Evolutionary conservation across 2,888 invertebrate genomes (phyloP), one percentile per base, ranked within the genome.

Genomic region (Parelbella ahira): DNA sequence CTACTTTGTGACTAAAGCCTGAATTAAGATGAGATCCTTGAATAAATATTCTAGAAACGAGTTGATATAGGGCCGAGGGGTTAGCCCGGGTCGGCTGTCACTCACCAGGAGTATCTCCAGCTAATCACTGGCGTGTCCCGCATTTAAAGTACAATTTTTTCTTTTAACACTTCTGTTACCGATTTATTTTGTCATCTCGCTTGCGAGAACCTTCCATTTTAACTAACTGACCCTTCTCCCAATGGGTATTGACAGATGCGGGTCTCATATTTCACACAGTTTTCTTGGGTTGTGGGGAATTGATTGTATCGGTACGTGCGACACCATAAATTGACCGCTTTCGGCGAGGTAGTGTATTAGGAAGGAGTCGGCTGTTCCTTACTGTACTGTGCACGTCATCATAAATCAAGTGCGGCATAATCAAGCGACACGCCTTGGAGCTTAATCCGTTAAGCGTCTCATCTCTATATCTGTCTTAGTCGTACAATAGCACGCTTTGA

Each of bases 331-430:
- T 80, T 77, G 74, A 65, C 67, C 67, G 67, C 73, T 78, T 72
- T 73, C 63, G 62, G 53, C 58, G 59, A 61, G 60, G 55, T 62
- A 60, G 59, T 68, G 60, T 74, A 73, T 74, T 75, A 76, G 71
- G 69, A 67, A 68, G 71, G 68, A 66, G 72, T n/a, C n/a, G n/a
- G n/a, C n/a, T n/a, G n/a, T n/a, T n/a, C 61, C 56, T 60, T 51
- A 55, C 63, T 66, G 69, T 80, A 78, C 76, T 76, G 70, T 3
- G 15, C 4, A n/a, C 73, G 75, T 80, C 80, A 77, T 70, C 79
- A 78, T 84, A 86, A 86, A 86, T 87, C 86, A 86, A 74, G 73
- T 66, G 69, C 54, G 65, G 78, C 70, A 82, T 84, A 82, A 87
- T 83, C 81, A 83, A 79, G 65, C 68, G 60, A 59, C 66, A 74